Conservation (phyloP, 92 coral and sea anemone genomes). For the Epizoanthus illoricatus region DNA sequence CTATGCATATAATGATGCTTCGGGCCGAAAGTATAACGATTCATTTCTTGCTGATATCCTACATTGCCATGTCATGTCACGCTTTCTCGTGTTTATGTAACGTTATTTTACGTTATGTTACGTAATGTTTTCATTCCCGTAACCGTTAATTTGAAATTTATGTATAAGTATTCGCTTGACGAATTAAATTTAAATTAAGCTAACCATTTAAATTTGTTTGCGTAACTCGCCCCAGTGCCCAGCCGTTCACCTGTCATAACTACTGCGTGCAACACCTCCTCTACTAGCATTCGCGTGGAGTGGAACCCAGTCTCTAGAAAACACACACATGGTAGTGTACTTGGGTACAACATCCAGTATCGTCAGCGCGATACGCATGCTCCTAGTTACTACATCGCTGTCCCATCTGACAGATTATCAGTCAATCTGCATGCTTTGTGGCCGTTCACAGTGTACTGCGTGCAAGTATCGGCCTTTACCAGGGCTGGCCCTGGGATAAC, state of each 20-base stretch:
- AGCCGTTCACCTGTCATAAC: conserved; percentile 42
- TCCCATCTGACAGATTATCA: conserved; percentile 16
- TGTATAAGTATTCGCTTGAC: neutral
- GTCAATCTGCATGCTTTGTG: conserved; percentile 24
- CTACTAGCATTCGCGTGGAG: conserved; percentile 40
- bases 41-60: too few relatives aligned
- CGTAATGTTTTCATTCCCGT: too few relatives aligned
- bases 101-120: too few relatives aligned
- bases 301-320: conserved; percentile 43
- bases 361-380: conserved; percentile 23
- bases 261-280: conserved; percentile 33
- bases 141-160: too few relatives aligned
- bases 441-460: conserved; percentile 45
- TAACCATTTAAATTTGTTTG: neutral
- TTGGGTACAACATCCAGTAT: conserved; percentile 35
- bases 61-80: too few relatives aligned
- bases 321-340: conserved; percentile 42
- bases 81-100: too few relatives aligned
- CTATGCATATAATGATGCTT: too few relatives aligned
- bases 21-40: too few relatives aligned
- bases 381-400: conserved; percentile 24
- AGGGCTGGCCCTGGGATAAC: conserved; percentile 31
- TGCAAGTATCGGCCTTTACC: conserved; percentile 44
- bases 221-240: conserved; percentile 37
- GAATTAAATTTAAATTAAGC: neutral